phyloP scores from a whole-genome alignment of 2,113 vertebrate genomes.

The Ammodytes dubius region DNA sequence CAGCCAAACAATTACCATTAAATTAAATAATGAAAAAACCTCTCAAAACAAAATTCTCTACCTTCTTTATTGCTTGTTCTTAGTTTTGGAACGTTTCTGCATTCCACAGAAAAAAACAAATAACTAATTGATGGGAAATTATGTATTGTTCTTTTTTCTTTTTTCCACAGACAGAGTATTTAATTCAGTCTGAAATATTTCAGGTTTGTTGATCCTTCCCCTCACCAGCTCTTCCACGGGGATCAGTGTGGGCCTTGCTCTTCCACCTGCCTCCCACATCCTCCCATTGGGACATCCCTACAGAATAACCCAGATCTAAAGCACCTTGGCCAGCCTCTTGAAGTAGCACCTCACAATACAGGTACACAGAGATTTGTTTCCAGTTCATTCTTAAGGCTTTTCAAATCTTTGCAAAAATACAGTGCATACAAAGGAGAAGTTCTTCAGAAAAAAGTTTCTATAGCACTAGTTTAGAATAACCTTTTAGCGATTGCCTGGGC shows the following conservation, averaged over 20 bases:
- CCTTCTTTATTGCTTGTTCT: not conserved
- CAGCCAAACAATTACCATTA: not conserved
- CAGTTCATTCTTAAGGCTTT: conserved; percentile 16
- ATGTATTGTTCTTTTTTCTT: not conserved
- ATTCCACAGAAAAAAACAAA: not conserved
- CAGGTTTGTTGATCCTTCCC: conserved; percentile 89
- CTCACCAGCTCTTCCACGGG: conserved; percentile 85
- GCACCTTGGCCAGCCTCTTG: conserved; percentile 39
- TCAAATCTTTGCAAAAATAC: conserved; percentile 29
- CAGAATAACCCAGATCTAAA: conserved; percentile 59
- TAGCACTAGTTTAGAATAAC: conserved; percentile 27
- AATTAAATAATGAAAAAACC: not conserved
- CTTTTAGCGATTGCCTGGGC: conserved; percentile 54
- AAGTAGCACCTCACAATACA: conserved; percentile 42
- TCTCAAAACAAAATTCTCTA: not conserved
- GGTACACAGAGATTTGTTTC: conserved; percentile 50
- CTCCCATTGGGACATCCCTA: conserved; percentile 64
- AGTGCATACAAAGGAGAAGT: not conserved
- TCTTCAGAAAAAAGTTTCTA: conserved; percentile 9
- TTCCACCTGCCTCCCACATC: conserved; percentile 71
- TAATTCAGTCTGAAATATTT: conserved; percentile 69
- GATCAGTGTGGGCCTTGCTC: conserved; percentile 75
- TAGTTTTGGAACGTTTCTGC: not conserved
- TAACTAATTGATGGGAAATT: not conserved
- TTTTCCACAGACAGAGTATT: conserved; percentile 26